Conservation (phyloP, 53 echinoderm and acorn worm species). For the Apostichopus leukothele region DNA sequence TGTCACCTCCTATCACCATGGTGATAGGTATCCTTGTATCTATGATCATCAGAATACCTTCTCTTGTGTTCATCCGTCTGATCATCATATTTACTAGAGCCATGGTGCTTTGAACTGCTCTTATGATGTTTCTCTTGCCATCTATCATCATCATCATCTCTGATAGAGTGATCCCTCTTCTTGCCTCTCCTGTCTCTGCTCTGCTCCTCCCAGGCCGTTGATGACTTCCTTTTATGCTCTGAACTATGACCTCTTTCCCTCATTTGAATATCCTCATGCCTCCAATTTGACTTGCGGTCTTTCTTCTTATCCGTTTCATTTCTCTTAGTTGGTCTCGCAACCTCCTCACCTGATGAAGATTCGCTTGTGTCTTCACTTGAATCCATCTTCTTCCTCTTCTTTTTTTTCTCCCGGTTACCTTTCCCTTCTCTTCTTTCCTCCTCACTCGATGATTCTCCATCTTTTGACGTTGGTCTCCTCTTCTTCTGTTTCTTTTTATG, state of each 20-base stretch:
- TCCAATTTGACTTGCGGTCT: neutral
- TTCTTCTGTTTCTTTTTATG: conserved; percentile 32
- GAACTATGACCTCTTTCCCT: neutral
- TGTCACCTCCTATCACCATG: conserved; percentile 30
- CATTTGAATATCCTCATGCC: neutral
- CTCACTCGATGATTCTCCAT: neutral
- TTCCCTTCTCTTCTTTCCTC: neutral
- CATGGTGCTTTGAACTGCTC: neutral
- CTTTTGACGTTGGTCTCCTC: neutral
- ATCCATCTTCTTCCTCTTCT: conserved; percentile 40
- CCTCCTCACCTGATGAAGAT: neutral
- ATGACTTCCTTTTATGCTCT: neutral
- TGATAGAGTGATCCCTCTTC: neutral
- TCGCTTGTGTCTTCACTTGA: conserved; percentile 5
- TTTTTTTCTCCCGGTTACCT: neutral
- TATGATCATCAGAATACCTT: neutral
- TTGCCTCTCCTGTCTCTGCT: neutral
- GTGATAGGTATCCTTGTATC: conserved; percentile 15
- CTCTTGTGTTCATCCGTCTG: neutral
- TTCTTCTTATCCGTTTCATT: neutral
- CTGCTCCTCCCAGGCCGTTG: neutral
- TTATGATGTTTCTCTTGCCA: neutral
- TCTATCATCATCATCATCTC: neutral
- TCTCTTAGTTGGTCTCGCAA: neutral
- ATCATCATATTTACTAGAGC: neutral